Evolutionary conservation across 2,888 invertebrate species (phyloP), one percentile per base, ranked within the genome.

Genomic region (Clepsis dumicolana): DNA sequence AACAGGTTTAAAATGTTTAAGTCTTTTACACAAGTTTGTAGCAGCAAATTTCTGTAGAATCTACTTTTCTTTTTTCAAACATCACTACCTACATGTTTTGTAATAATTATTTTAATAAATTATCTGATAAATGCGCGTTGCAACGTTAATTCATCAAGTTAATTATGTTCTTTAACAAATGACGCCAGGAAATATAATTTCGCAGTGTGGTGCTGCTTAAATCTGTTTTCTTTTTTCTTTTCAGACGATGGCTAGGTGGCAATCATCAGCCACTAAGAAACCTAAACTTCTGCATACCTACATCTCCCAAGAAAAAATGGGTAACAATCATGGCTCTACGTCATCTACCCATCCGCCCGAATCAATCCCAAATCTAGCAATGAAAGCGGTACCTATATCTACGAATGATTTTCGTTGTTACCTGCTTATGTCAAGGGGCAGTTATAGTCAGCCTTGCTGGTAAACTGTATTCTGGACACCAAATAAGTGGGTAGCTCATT

Each of bases 241-340:
- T 48, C 48, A 48, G 48, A 48, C 21, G 48, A 48, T 21, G 48
- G 48, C 48, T 0, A 21, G 48, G 48, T 48, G 48, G 48, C 2
- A n/a, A 1, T 12, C 48, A 48, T n/a, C 18, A 21, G 21, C 12
- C 21, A 21, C 48, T 48, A 3, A 10, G n/a, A 48, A 48, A 21
- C 21, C 48, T 3, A 2, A 48, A 21, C 12, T 12, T 21, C 1
- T 48, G 48, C 21, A 21, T 12, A 18, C 44, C 16, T n/a, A n/a
- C 1, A 14, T 12, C 14, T 38, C n/a, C 7, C 16, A 16, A 16
- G 44, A 44, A 18, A 29, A 44, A 1, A 8, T 44, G 16, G 44
- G 7, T 44, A 41, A 16, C 7, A 38, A 38, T n/a, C n/a, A 4
- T n/a, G n/a, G n/a, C n/a, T 35, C 32, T 38, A 38, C 38, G 14